Evolutionary conservation across 2,113 vertebrate genomes (phyloP).

Genomic region (Micronycteris hirsuta): DNA sequence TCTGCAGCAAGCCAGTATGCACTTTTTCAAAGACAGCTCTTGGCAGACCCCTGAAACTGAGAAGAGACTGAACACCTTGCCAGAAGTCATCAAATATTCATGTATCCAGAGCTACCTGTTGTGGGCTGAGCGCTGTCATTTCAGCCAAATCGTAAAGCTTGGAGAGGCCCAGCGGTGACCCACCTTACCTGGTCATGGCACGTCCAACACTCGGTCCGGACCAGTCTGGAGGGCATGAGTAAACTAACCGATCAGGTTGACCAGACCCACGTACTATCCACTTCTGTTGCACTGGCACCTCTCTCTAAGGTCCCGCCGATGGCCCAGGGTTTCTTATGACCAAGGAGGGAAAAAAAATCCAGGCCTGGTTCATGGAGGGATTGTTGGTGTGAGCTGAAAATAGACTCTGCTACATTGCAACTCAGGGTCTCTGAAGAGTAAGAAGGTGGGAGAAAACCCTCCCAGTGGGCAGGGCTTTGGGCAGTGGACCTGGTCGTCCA

Average conservation of each 20-base stretch:
- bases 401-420: not conserved
- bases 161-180: too few relatives aligned
- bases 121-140: not conserved
- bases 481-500: not conserved
- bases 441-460: not conserved
- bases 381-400: not conserved
- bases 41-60: not conserved
- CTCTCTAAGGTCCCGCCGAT: not conserved
- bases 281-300: not conserved
- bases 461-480: not conserved
- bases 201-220: not conserved
- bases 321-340: not conserved
- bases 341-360: not conserved
- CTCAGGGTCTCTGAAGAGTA: not conserved
- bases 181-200: not conserved
- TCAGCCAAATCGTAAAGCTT: not conserved
- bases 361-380: not conserved
- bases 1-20: not conserved
- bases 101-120: not conserved
- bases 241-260: not conserved
- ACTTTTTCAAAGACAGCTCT: not conserved
- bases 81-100: not conserved
- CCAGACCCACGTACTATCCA: not conserved
- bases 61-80: not conserved
- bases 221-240: not conserved